These are phyloP conservation scores for Scotopteryx bipunctaria DNA, from an alignment of 2,888 invertebrate genomes.

Conservation along the genomic window DNA sequence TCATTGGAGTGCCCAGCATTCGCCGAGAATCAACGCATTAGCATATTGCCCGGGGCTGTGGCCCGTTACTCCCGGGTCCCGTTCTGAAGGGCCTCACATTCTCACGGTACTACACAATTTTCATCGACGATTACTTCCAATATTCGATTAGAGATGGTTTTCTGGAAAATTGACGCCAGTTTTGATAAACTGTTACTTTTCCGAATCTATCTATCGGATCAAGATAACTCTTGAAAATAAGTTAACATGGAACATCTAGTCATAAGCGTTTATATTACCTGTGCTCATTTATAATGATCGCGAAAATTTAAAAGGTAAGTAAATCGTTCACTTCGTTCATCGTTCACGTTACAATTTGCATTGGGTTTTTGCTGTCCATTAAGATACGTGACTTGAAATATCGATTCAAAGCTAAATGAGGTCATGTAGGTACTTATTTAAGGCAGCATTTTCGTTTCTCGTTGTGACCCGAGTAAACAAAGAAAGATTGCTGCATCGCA, in stretches of 20 bases:
- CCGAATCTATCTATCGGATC: conserved; percentile 2
- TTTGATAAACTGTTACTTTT: conserved; percentile 13
- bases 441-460: conserved; percentile 62
- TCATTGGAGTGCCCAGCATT: conserved; percentile 48
- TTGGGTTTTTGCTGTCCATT: conserved; percentile 16
- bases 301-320: background rate
- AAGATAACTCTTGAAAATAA: background rate
- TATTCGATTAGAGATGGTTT: conserved; percentile 32
- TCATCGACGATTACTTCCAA: conserved; percentile 42
- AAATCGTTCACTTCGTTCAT: too few species aligned
- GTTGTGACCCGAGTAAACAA: conserved; percentile 62
- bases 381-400: conserved; percentile 26
- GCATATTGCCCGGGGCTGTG: conserved; percentile 72
- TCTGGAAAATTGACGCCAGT: conserved; percentile 26
- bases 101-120: conserved; percentile 63
- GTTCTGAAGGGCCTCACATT: conserved; percentile 65
- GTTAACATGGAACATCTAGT: conserved; percentile 1
- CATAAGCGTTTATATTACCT: too few species aligned
- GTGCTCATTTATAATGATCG: background rate
- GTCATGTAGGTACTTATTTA: conserved; percentile 20
- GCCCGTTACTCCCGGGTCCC: conserved; percentile 73
- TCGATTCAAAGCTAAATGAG: conserved; percentile 20
- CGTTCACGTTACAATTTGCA: background rate
- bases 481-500: conserved; percentile 65
- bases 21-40: conserved; percentile 65